Conservation (phyloP, 2,797 vertebrate species). For the Enteromius thamalakanensis region DNA sequence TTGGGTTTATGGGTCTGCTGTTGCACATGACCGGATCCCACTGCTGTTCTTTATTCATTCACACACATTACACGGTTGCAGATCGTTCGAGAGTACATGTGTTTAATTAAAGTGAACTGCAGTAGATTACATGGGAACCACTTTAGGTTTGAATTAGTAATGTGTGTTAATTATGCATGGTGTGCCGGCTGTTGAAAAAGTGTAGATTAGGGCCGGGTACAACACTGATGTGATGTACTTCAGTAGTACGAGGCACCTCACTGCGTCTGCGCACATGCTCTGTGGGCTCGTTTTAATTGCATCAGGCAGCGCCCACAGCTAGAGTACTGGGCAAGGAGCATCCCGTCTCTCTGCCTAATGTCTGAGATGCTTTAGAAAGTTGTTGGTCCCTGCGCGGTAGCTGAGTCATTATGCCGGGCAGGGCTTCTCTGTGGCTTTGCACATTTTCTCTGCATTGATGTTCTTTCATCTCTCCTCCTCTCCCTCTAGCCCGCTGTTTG, state of each 20-base stretch:
- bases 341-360: conserved; percentile 41
- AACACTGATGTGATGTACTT: conserved; percentile 25
- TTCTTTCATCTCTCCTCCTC: conserved; percentile 43
- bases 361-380: conserved; percentile 48
- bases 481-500: conserved; percentile 33
- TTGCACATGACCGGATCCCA: not conserved
- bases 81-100: conserved; percentile 35
- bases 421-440: conserved; percentile 48
- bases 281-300: conserved; percentile 42
- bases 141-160: conserved; percentile 54
- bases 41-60: conserved; percentile 19
- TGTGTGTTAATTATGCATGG: conserved; percentile 55
- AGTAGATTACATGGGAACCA: conserved; percentile 44
- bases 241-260: not conserved
- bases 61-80: not conserved
- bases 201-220: conserved; percentile 36
- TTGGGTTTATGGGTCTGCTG: not conserved
- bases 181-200: conserved; percentile 36
- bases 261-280: not conserved
- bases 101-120: conserved; percentile 49
- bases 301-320: conserved; percentile 39
- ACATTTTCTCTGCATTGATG: conserved; percentile 43
- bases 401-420: conserved; percentile 50
- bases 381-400: conserved; percentile 39
- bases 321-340: conserved; percentile 42